Evolutionary conservation across 2,888 invertebrate species (phyloP), one percentile per base, ranked within the genome.

Genomic region (Rutpela maculata): DNA sequence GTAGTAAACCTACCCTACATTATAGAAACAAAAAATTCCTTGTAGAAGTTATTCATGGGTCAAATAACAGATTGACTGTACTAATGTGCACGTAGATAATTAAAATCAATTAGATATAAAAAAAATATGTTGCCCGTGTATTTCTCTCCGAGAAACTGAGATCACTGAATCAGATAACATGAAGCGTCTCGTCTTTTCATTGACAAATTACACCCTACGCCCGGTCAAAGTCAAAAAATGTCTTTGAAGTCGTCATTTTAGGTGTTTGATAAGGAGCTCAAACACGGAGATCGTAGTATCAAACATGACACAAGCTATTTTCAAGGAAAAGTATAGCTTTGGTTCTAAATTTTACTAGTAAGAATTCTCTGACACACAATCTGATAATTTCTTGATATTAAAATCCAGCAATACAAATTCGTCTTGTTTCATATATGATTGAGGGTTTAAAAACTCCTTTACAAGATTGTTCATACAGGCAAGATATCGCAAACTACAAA

Each of bases 201-300:
- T 50, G 50, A 50, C 50, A 50, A 50, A 50, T n/a, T 50, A 50
- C 50, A n/a, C 50, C 50, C 50, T 6, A n/a, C 12, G 73, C 57
- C 22, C 22, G 3, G 50, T 63, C 35, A 73, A 60, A 43, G 55
- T 65, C n/a, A 63, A 50, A 66, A 59, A 65, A 50, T 35, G 56
- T 66, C 50, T 68, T 73, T 19, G 57, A n/a, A 68, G 50, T 18
- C 68, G 59, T 69, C 67, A 74, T 74, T 74, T n/a, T 50, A 50
- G 50, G 50, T 50, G 50, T 50, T 50, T 17, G n/a, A 50, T 50
- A 50, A 50, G 50, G 15, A 50, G 50, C n/a, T 50, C 50, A n/a
- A 50, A n/a, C 50, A 50, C 50, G 2, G n/a, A 50, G 50, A 50
- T 50, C 0, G n/a, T 50, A 15, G 50, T 17, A n/a, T 50, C n/a